Evolutionary conservation across 2,888 invertebrate genomes (phyloP).

Genomic region (Drosophila pegasa): DNA sequence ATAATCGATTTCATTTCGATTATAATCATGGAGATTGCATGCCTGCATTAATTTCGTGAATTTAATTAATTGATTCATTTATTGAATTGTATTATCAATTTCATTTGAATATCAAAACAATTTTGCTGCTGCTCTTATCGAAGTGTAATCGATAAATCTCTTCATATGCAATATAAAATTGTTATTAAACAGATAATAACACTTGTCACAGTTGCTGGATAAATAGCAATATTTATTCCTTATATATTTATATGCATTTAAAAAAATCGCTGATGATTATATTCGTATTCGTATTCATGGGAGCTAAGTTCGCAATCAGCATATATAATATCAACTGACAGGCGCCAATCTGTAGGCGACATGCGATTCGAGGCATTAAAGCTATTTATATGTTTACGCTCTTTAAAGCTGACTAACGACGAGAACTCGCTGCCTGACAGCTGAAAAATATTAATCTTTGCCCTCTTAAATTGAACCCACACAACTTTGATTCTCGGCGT

Average conservation of each 20-base stretch:
- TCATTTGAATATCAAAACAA: background rate
- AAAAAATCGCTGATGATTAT: constrained; percentile 3
- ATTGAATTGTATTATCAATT: background rate
- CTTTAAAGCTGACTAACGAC: constrained; percentile 11
- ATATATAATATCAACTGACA: constrained; percentile 3
- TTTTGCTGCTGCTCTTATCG: background rate
- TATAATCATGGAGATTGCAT: background rate
- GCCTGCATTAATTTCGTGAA: background rate
- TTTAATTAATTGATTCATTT: background rate
- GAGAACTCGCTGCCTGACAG: constrained; percentile 7
- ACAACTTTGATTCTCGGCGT: background rate
- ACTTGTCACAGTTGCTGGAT: background rate
- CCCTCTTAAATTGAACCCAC: constrained; percentile 3
- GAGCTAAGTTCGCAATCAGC: constrained; percentile 2
- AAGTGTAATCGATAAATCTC: constrained; percentile 6
- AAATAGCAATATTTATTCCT: background rate
- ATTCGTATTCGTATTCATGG: background rate
- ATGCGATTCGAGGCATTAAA: constrained; percentile 1
- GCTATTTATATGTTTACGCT: constrained; percentile 1
- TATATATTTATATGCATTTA: background rate
- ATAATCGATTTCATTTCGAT: constrained; percentile 5
- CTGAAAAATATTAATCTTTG: constrained; percentile 30
- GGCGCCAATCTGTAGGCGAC: background rate
- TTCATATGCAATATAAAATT: background rate
- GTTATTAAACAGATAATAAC: constrained; percentile 10